A percentile compares a stretch with the other conserved stretches of the same genome.
phyloP scores from a whole-genome alignment of 2,888 invertebrate species.

The Eupelmus urozonus region DNA sequence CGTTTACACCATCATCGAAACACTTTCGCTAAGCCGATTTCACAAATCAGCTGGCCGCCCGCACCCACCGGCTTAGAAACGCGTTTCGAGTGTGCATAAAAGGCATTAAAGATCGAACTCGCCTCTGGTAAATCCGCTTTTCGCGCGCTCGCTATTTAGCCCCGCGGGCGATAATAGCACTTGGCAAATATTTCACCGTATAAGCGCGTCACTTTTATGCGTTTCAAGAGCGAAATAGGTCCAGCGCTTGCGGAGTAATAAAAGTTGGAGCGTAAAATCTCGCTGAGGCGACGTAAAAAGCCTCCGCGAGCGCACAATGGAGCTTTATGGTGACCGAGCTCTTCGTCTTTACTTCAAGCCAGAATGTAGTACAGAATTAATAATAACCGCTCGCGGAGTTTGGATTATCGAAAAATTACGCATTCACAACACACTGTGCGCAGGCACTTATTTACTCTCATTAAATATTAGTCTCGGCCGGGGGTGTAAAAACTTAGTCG shows the following conservation, averaged over 20 bases:
- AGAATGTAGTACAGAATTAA: slow-evolving; percentile 48
- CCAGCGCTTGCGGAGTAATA: slow-evolving; percentile 43
- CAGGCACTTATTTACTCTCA: slow-evolving; percentile 26
- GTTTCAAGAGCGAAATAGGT: slow-evolving; percentile 32
- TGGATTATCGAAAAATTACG: slow-evolving; percentile 54
- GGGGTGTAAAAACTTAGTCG: too few species aligned
- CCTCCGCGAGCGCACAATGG: slow-evolving; percentile 55
- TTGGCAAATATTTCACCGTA: slow-evolving; percentile 32
- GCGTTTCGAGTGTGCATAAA: too few species aligned
- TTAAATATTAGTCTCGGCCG: slow-evolving; percentile 45
- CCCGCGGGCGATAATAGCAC: slow-evolving; percentile 3
- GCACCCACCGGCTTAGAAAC: not conserved
- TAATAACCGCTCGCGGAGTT: slow-evolving; percentile 40
- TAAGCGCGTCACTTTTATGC: slow-evolving; percentile 45
- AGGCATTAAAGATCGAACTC: slow-evolving; percentile 6
- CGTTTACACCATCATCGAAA: not conserved
- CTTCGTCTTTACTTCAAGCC: slow-evolving; percentile 25
- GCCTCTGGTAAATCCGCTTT: not conserved
- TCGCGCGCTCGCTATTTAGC: not conserved
- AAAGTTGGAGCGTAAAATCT: slow-evolving; percentile 58
- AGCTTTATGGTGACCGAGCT: slow-evolving; percentile 57
- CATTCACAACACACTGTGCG: not conserved
- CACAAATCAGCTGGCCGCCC: slow-evolving; percentile 5
- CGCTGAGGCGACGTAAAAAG: slow-evolving; percentile 51
- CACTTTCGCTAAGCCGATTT: slow-evolving; percentile 7